Percentiles rank a stretch among this genome's conserved stretches.
phyloP scores from a whole-genome alignment of 2,888 invertebrate genomes.

The Drosophila macrospina region DNA sequence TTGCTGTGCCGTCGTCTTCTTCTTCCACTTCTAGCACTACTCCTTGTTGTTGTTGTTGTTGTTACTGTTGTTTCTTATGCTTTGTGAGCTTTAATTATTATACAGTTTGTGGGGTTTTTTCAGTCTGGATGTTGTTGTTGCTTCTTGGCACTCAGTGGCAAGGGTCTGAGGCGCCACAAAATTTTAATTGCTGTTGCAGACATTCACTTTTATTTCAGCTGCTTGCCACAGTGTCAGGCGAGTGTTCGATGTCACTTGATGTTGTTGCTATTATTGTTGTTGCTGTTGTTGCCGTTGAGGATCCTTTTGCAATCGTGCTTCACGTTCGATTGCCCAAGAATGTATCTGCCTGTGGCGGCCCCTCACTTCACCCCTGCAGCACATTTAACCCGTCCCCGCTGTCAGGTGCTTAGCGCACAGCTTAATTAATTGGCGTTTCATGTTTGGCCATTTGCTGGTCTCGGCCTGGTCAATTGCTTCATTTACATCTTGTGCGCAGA shows the following conservation, averaged over 20 bases:
- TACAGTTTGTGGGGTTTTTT: slow-evolving; percentile 16
- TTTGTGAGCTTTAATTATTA: slow-evolving; percentile 51
- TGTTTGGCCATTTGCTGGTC: slow-evolving; percentile 38
- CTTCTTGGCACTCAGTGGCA: slow-evolving; percentile 32
- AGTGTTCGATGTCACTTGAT: slow-evolving; percentile 43
- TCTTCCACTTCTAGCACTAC: neutral
- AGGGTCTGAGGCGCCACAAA: slow-evolving; percentile 54
- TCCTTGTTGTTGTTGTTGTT: slow-evolving; percentile 4
- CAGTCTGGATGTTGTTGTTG: slow-evolving; percentile 13
- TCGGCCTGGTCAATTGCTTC: slow-evolving; percentile 42
- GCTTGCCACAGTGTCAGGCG: slow-evolving; percentile 26
- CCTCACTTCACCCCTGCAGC: neutral
- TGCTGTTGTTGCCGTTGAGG: slow-evolving; percentile 22
- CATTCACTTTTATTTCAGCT: slow-evolving; percentile 61
- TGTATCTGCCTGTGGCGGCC: slow-evolving; percentile 26
- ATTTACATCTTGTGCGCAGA: slow-evolving; percentile 52
- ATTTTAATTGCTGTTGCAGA: slow-evolving; percentile 66
- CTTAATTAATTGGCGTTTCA: slow-evolving; percentile 60
- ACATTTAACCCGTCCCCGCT: slow-evolving; percentile 11
- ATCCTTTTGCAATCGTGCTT: slow-evolving; percentile 72
- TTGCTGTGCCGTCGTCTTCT: slow-evolving; percentile 1
- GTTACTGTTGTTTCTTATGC: slow-evolving; percentile 19
- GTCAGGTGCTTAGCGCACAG: slow-evolving; percentile 42
- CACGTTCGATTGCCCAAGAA: slow-evolving; percentile 61
- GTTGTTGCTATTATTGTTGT: neutral